These are phyloP conservation scores for Thumatha senex DNA, from an alignment of 2,888 invertebrate genomes.

Conservation along the genomic window DNA sequence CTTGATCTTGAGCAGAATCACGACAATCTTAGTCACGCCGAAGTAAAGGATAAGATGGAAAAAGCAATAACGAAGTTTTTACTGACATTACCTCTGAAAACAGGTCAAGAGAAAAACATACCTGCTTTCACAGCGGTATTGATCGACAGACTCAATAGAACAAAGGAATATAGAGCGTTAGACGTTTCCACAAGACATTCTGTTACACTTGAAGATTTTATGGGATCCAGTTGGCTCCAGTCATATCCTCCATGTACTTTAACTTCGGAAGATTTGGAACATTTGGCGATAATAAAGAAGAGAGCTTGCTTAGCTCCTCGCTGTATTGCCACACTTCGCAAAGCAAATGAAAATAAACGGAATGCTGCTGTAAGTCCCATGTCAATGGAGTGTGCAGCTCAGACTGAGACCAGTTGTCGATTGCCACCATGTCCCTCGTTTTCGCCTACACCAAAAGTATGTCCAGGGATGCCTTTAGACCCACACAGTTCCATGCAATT, in stretches of 20 bases:
- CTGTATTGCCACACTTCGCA: slow-evolving; percentile 7
- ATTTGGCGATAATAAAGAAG: slow-evolving; percentile 46
- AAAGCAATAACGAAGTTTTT: slow-evolving; percentile 49
- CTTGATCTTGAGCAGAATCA: slow-evolving; percentile 47
- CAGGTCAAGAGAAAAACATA: slow-evolving; percentile 22
- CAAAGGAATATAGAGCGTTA: slow-evolving; percentile 39
- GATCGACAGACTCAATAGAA: slow-evolving; percentile 35
- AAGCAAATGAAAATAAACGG: slow-evolving; percentile 6
- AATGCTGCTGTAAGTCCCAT: slow-evolving; percentile 33
- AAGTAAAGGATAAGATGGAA: slow-evolving; percentile 32
- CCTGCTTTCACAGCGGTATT: slow-evolving; percentile 33
- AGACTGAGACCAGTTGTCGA: slow-evolving; percentile 36
- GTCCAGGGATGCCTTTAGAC: not conserved
- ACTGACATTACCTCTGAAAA: slow-evolving; percentile 41
- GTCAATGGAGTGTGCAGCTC: slow-evolving; percentile 39
- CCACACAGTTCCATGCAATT: not conserved
- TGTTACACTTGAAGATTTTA: not conserved
- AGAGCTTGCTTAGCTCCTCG: slow-evolving; percentile 29
- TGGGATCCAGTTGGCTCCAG: not conserved
- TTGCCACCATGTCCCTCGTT: not conserved
- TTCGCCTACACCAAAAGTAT: not conserved
- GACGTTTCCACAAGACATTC: slow-evolving; percentile 24
- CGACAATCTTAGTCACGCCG: slow-evolving; percentile 12
- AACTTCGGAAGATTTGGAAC: slow-evolving; percentile 43
- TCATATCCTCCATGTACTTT: slow-evolving; percentile 38